phyloP scores from a whole-genome alignment of 2,113 vertebrate species.

The Numida meleagris region DNA sequence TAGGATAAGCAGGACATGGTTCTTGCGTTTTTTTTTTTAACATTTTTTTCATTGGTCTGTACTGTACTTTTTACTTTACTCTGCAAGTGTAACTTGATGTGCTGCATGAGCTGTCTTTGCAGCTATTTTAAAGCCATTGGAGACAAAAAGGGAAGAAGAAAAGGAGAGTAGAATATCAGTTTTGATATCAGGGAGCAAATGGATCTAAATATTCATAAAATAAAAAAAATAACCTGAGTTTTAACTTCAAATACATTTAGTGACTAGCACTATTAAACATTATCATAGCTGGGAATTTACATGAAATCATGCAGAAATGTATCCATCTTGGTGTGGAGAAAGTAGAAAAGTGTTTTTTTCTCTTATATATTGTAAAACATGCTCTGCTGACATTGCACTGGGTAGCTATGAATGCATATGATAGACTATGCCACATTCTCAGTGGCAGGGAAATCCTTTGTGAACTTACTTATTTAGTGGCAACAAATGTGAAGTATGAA shows the following conservation, averaged over 20 bases:
- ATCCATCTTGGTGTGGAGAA: background rate
- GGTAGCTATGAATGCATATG: background rate
- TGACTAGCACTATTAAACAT: background rate
- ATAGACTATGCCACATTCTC: background rate
- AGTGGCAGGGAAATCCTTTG: background rate
- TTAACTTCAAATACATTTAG: background rate
- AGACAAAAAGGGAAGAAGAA: background rate
- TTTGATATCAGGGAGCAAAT: background rate
- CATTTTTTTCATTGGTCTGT: background rate
- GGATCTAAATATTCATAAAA: background rate
- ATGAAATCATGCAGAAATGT: background rate
- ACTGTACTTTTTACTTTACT: background rate
- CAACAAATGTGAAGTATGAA: background rate
- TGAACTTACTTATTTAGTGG: background rate
- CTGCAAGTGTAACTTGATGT: background rate
- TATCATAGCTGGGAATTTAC: background rate
- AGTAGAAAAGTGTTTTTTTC: background rate
- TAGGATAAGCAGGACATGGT: background rate
- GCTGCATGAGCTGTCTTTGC: background rate
- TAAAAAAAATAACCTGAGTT: background rate
- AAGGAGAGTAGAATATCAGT: background rate
- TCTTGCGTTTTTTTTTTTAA: background rate
- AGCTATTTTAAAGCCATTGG: background rate
- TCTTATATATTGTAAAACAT: rapidly evolving
- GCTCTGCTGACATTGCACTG: background rate